These are phyloP conservation scores for Jordanella pulchra DNA, from an alignment of 2,797 vertebrate species.

Conservation along the genomic window DNA sequence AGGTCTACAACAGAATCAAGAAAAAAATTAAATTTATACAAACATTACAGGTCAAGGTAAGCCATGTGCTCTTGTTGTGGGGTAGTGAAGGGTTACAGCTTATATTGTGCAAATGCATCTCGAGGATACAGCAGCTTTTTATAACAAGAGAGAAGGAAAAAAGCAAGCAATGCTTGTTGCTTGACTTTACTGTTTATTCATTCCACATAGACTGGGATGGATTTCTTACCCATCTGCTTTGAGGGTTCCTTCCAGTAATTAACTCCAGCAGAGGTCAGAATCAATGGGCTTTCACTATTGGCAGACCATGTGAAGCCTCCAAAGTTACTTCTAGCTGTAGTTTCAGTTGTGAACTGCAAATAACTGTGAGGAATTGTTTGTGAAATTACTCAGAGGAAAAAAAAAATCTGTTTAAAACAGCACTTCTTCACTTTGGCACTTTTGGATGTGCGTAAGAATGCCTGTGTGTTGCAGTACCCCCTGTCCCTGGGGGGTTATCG, in stretches of 20 bases:
- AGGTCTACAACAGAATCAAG: background rate
- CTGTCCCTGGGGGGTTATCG: slow-evolving; percentile 1
- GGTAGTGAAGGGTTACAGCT: background rate
- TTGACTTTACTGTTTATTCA: slow-evolving; percentile 22
- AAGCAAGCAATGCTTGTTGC: slow-evolving; percentile 4
- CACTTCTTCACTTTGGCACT: background rate
- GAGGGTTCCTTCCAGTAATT: slow-evolving; percentile 42
- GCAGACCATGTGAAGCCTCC: slow-evolving; percentile 8
- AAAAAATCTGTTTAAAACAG: slow-evolving; percentile 1
- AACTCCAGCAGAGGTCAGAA: slow-evolving; percentile 53
- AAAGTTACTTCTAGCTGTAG: slow-evolving; percentile 12
- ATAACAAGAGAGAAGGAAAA: background rate
- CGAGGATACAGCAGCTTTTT: background rate
- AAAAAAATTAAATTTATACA: background rate
- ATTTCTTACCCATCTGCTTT: slow-evolving; percentile 46
- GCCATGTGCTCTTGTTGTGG: background rate
- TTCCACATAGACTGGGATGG: slow-evolving; percentile 19
- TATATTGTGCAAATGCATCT: background rate
- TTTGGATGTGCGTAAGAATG: slow-evolving; percentile 6
- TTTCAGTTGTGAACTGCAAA: background rate
- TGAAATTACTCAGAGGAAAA: background rate
- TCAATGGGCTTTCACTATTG: slow-evolving; percentile 54
- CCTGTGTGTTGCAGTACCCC: background rate
- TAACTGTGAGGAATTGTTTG: background rate
- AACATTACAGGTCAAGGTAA: background rate